phyloP scores from a whole-genome alignment of 2,797 vertebrate genomes.

The Chiloscyllium punctatum region DNA sequence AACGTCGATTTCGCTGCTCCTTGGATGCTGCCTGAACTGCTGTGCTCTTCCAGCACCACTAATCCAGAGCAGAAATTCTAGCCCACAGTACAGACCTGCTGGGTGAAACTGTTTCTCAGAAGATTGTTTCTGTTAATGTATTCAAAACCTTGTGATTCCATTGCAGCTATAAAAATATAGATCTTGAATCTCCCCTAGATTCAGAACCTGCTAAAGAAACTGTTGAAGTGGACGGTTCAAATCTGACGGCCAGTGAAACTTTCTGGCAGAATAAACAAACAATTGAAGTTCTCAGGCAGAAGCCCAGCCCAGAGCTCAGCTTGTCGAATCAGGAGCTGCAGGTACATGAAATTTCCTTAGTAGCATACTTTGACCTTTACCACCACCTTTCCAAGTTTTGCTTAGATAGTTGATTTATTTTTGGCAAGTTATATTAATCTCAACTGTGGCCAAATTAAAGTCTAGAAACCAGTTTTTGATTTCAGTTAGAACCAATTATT shows the following conservation, averaged over 20 bases:
- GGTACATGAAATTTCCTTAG: conserved; percentile 53
- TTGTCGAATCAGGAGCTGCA: conserved; percentile 79
- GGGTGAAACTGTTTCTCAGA: background rate
- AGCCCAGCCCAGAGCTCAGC: conserved; percentile 76
- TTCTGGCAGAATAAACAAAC: conserved; percentile 54
- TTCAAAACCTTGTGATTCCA: background rate
- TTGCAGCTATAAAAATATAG: background rate
- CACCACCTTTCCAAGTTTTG: background rate
- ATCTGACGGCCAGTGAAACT: background rate
- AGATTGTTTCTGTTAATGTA: background rate
- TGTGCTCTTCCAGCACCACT: too few species aligned
- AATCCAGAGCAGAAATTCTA: background rate
- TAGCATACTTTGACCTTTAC: background rate
- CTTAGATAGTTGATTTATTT: background rate
- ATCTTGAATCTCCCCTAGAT: background rate
- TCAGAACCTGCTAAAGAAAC: conserved; percentile 38
- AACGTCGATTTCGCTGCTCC: too few species aligned
- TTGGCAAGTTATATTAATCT: background rate
- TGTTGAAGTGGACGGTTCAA: conserved; percentile 59
- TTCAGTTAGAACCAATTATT: background rate
- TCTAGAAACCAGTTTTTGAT: background rate
- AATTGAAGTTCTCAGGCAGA: conserved; percentile 67
- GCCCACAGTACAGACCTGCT: background rate
- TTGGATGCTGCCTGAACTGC: too few species aligned
- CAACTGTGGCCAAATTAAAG: background rate